Evolutionary conservation across 2,113 vertebrate genomes (phyloP).

Genomic region (Romanogobio albipinnatus): DNA sequence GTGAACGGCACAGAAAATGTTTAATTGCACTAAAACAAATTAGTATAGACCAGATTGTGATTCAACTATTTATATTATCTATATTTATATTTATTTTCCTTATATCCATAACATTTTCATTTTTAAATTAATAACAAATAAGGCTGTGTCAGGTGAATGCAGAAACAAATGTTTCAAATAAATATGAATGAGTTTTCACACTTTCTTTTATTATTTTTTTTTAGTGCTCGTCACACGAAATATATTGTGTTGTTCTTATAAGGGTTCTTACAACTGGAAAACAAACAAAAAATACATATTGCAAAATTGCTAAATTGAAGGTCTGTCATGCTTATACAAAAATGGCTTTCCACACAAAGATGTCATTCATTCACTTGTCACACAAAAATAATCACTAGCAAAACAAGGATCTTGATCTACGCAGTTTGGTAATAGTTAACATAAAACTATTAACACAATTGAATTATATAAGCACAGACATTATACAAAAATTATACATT

Average conservation of each 20-base stretch:
- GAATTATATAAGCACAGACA: background rate
- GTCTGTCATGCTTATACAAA: background rate
- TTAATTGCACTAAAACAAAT: background rate
- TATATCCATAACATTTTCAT: background rate
- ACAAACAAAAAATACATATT: background rate
- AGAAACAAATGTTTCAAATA: background rate
- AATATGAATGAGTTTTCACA: background rate
- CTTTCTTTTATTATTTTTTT: constrained; percentile 3
- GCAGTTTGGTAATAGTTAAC: background rate
- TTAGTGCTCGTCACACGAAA: constrained; percentile 13
- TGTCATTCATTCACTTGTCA: background rate
- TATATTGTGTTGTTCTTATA: constrained; percentile 12
- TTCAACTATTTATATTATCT: background rate
- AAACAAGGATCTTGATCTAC: background rate
- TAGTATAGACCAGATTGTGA: background rate
- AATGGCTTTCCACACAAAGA: background rate
- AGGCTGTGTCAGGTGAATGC: background rate
- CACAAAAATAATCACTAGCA: background rate
- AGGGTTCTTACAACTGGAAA: background rate
- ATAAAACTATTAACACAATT: background rate
- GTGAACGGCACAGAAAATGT: background rate
- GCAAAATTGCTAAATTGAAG: background rate
- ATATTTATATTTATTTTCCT: no score
- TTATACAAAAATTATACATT: constrained; percentile 9
- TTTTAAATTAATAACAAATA: background rate